phyloP scores from a whole-genome alignment of 2,797 vertebrate species.

The Balearica regulorum region DNA sequence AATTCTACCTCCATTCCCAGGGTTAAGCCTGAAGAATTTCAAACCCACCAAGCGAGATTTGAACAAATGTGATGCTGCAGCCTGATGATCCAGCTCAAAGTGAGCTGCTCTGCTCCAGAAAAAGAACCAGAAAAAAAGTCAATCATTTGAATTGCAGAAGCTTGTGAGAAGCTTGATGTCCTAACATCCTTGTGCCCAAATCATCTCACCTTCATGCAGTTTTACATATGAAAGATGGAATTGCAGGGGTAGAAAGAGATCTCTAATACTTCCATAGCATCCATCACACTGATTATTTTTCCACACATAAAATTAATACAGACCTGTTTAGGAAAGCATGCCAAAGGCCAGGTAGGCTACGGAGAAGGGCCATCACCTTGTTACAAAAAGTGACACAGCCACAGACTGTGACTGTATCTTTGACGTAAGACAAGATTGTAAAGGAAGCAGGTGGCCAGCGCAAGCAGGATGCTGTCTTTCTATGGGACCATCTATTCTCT shows the following conservation, averaged over 20 bases:
- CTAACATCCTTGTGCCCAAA: background rate
- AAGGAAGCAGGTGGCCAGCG: background rate
- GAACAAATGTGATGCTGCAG: background rate
- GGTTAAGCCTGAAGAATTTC: background rate
- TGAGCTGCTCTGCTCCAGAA: background rate
- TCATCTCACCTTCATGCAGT: background rate
- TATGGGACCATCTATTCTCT: background rate
- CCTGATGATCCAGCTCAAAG: background rate
- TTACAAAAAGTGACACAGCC: background rate
- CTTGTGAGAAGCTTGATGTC: background rate
- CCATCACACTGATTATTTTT: background rate
- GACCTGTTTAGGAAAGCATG: background rate
- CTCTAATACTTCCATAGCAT: background rate
- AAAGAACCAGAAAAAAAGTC: background rate
- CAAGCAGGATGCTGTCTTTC: background rate
- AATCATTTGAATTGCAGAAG: background rate
- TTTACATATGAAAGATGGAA: background rate
- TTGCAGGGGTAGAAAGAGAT: background rate
- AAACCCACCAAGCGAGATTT: background rate
- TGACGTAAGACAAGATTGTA: background rate
- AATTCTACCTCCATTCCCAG: background rate
- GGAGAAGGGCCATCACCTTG: background rate
- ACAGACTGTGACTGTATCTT: background rate
- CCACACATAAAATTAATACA: background rate
- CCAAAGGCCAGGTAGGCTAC: background rate